Base-by-base conservation (phyloP, 2,797 vertebrate genomes). In the Cetoscarus ocellatus region DNA sequence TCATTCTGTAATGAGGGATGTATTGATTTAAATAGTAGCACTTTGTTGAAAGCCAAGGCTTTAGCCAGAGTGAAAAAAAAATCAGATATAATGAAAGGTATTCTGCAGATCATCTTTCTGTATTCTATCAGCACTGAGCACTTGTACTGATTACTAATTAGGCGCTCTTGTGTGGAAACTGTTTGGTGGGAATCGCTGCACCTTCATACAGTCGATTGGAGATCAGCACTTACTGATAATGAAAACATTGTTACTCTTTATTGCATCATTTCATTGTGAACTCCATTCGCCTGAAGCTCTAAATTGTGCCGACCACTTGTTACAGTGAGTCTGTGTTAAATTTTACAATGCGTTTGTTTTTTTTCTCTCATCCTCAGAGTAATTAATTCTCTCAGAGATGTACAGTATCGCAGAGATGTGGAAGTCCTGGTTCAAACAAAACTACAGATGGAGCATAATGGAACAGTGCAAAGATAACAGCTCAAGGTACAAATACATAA, bases 11-110 rank as follows among this genome's bases (percentile, higher is more conserved):
- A 94, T 92, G 90, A 91, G 90, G 91, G 79, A 93, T 88, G 88
- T 91, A 93, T 93, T 92, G 91, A 93, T 93, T 94, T 93, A 93
- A 93, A 93, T 86, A 90, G 88, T 77, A 86, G 87, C 77, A 77
- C 87, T 91, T 90, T 88, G 87, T 86, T 81, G 79, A 78, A 89
- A 86, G 84, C 70, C 49, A 39, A 35, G 1, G 80, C 73, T 84
- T 85, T 49, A 75, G 63, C 55, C 38, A 27, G 18, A 38, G 39
- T 53, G 57, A 44, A 38, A 57, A 18, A 56, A 80, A 55, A 70
- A 39, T 11, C 61, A 61, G 13, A 60, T 67, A 78, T 70, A 88
- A 86, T 77, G 38, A 83, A 83, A 86, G 77, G 74, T 87, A 81
- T 80, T 86, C 70, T 67, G 54, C 53, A 61, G 70, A 87, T 82